Evolutionary conservation across 2,888 invertebrate genomes (phyloP).

Genomic region (Lasioglossum lativentre): DNA sequence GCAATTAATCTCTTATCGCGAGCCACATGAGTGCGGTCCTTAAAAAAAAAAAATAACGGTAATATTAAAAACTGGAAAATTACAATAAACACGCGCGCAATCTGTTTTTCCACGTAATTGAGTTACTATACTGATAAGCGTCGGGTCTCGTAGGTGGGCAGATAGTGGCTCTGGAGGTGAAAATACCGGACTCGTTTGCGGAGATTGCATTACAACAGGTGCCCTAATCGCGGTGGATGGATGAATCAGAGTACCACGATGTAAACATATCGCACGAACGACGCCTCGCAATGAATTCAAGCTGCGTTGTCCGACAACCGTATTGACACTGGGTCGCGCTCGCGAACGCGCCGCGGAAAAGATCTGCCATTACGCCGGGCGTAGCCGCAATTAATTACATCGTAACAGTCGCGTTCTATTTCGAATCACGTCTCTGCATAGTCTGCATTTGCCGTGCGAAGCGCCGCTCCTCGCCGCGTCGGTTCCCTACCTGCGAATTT

Average conservation of each 20-base stretch:
- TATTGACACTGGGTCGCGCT: slow-evolving; percentile 1
- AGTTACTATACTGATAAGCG: background rate
- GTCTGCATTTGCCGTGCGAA: background rate
- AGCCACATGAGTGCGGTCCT: background rate
- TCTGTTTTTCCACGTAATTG: background rate
- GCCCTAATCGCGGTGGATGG: slow-evolving; percentile 2
- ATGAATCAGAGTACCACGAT: slow-evolving; percentile 15
- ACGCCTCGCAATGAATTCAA: slow-evolving; percentile 26
- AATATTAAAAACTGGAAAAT: background rate
- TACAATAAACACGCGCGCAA: background rate
- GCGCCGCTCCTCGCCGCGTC: background rate
- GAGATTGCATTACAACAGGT: slow-evolving; percentile 3
- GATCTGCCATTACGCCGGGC: slow-evolving; percentile 30
- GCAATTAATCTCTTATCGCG: slow-evolving; percentile 33
- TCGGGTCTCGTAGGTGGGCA: background rate
- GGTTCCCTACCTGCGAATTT: background rate
- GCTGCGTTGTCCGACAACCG: slow-evolving; percentile 1
- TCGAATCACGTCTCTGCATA: slow-evolving; percentile 7
- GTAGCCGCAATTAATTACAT: slow-evolving; percentile 24
- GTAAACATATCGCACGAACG: slow-evolving; percentile 25
- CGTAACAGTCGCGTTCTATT: slow-evolving; percentile 7
- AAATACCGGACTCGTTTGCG: background rate
- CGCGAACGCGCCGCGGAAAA: slow-evolving; percentile 27
- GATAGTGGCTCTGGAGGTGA: background rate
- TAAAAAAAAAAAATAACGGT: background rate